These are phyloP conservation scores for Neostethus bicornis DNA, from an alignment of 2,797 vertebrate species.

Conservation along the genomic window DNA sequence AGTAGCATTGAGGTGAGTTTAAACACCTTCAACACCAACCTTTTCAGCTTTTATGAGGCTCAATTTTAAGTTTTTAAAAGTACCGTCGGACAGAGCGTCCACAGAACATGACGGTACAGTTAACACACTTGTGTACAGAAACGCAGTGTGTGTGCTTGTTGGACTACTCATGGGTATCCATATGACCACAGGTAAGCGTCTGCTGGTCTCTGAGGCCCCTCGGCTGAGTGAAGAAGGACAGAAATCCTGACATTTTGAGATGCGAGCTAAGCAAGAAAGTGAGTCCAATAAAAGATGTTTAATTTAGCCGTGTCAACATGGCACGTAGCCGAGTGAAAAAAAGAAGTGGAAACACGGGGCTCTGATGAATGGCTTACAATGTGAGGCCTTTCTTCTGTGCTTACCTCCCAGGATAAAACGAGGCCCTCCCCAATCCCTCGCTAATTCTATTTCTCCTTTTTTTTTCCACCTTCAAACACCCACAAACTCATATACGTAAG, in stretches of 20 bases:
- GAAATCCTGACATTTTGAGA: conserved; percentile 57
- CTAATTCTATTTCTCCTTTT: conserved; percentile 28
- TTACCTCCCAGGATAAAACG: conserved; percentile 52
- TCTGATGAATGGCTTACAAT: conserved; percentile 62
- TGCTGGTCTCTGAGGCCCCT: conserved; percentile 24
- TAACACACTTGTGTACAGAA: neutral
- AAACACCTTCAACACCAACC: conserved; percentile 56
- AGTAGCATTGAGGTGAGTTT: conserved; percentile 54
- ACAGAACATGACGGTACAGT: neutral
- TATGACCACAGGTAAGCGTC: conserved; percentile 10
- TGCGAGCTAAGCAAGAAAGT: conserved; percentile 59
- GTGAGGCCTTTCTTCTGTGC: conserved; percentile 46
- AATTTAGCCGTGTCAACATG: conserved; percentile 80
- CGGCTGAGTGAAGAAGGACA: conserved; percentile 48
- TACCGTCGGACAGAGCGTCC: conserved; percentile 16
- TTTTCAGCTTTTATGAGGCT: conserved; percentile 61
- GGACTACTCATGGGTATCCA: conserved; percentile 1
- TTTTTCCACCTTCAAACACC: conserved; percentile 1
- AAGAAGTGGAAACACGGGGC: conserved; percentile 18
- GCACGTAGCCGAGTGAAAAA: conserved; percentile 49
- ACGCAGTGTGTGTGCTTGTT: neutral
- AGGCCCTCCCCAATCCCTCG: conserved; percentile 21
- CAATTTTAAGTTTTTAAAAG: conserved; percentile 61
- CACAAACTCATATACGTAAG: conserved; percentile 35
- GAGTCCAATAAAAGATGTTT: conserved; percentile 79